Evolutionary conservation across 2,113 vertebrate species (phyloP).

Genomic region (Ptyas mucosa): DNA sequence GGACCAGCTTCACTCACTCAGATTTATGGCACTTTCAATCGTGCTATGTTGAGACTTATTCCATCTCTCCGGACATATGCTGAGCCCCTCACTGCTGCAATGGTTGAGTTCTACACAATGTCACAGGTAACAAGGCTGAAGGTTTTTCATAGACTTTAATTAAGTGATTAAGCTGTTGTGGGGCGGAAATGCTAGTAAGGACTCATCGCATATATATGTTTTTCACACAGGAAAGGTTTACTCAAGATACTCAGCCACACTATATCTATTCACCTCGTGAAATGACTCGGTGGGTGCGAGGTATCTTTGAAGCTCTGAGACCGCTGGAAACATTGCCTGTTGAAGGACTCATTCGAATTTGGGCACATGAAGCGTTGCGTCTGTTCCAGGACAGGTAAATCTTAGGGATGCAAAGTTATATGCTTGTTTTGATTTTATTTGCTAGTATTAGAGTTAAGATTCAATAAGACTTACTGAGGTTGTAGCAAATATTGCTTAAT

Average conservation of each 20-base stretch:
- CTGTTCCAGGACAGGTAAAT: conserved; percentile 96
- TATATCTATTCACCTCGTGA: conserved; percentile 99
- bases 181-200: neutral
- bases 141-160: neutral
- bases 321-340: conserved; percentile 95
- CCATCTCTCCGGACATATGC: conserved; percentile 92
- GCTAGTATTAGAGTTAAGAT: neutral
- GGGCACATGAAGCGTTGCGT: conserved; percentile 97
- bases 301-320: conserved; percentile 92
- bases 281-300: conserved; percentile 98
- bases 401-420: neutral
- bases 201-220: neutral
- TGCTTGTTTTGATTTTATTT: neutral
- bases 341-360: conserved; percentile 95
- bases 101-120: conserved; percentile 99
- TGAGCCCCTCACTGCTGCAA: conserved; percentile 94
- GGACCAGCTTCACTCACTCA: conserved; percentile 96
- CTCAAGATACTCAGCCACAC: conserved; percentile 96
- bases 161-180: neutral
- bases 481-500: no score
- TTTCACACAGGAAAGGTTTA: conserved; percentile 87
- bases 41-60: conserved; percentile 95
- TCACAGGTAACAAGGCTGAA: conserved; percentile 82
- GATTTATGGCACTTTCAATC: conserved; percentile 98
- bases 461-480: neutral